These are phyloP conservation scores for Hetaerina titia DNA, from an alignment of 2,888 invertebrate species.

Conservation along the genomic window DNA sequence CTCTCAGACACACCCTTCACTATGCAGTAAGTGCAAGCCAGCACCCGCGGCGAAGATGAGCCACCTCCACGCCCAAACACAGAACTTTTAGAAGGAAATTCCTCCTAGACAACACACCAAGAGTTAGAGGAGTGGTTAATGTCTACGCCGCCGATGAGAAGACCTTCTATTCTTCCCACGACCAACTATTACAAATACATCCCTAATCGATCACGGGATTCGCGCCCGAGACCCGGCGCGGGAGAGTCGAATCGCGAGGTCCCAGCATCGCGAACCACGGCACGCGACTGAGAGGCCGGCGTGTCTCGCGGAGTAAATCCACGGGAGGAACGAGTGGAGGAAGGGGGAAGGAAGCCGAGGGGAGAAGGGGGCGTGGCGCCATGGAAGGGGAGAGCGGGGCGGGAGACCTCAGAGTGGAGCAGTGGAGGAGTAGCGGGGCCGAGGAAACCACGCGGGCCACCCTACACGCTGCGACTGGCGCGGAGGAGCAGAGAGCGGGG, in stretches of 20 bases:
- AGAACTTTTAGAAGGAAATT: neutral
- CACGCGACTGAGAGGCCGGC: slow-evolving; percentile 60
- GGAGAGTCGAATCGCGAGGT: neutral
- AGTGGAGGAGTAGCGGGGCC: neutral
- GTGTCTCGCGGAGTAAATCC: slow-evolving; percentile 28
- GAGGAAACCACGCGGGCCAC: slow-evolving; percentile 54
- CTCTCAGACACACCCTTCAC: slow-evolving; percentile 27
- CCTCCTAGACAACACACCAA: neutral
- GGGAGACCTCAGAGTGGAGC: neutral
- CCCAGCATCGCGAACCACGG: slow-evolving; percentile 52
- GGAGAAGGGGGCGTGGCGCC: neutral
- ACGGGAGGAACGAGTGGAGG: neutral
- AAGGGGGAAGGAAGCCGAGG: neutral
- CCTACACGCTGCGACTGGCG: slow-evolving; percentile 53
- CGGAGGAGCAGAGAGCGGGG: slow-evolving; percentile 45
- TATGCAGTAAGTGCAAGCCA: neutral
- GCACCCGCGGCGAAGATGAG: neutral
- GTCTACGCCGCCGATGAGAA: neutral
- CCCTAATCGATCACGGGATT: neutral
- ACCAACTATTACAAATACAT: neutral
- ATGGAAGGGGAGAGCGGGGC: neutral
- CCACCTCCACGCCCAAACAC: slow-evolving; percentile 12
- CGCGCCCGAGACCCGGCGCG: neutral
- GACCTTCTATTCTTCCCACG: neutral
- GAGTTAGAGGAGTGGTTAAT: neutral